Conservation (phyloP, 2,888 invertebrate species). For the Gortyna flavago region DNA sequence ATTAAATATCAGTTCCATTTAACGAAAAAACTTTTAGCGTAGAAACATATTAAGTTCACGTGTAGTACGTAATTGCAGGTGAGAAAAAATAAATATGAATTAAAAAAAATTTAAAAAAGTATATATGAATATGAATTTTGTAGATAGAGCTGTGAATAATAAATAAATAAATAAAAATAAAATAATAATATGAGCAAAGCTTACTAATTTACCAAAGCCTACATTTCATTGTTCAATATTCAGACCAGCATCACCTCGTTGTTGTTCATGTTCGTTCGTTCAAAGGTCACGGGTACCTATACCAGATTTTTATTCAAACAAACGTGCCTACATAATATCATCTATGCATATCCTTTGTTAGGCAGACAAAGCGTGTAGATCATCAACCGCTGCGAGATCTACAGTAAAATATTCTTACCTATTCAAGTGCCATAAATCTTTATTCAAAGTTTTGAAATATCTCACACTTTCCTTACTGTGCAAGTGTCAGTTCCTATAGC, state of each 20-base stretch:
- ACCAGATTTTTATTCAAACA: slow-evolving; percentile 39
- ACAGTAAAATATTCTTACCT: slow-evolving; percentile 32
- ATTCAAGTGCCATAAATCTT: slow-evolving; percentile 34
- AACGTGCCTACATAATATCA: slow-evolving; percentile 17
- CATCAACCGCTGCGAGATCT: slow-evolving; percentile 24
- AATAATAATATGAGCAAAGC: neutral
- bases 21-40: neutral
- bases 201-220: slow-evolving; percentile 3
- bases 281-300: slow-evolving; percentile 28
- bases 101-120: too few relatives aligned
- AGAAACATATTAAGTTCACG: neutral
- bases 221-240: slow-evolving; percentile 34
- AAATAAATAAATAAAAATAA: too few relatives aligned
- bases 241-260: slow-evolving; percentile 17
- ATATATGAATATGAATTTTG: too few relatives aligned
- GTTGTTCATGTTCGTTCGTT: slow-evolving; percentile 24
- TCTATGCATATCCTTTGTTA: slow-evolving; percentile 38
- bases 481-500: slow-evolving; percentile 36
- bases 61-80: neutral
- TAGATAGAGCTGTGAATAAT: too few relatives aligned
- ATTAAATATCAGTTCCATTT: neutral
- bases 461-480: slow-evolving; percentile 25
- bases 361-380: slow-evolving; percentile 43
- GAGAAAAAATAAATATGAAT: too few relatives aligned
- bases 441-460: slow-evolving; percentile 52